These are phyloP conservation scores for Hoplostethus atlanticus DNA, from an alignment of 2,797 vertebrate species.

Conservation along the genomic window DNA sequence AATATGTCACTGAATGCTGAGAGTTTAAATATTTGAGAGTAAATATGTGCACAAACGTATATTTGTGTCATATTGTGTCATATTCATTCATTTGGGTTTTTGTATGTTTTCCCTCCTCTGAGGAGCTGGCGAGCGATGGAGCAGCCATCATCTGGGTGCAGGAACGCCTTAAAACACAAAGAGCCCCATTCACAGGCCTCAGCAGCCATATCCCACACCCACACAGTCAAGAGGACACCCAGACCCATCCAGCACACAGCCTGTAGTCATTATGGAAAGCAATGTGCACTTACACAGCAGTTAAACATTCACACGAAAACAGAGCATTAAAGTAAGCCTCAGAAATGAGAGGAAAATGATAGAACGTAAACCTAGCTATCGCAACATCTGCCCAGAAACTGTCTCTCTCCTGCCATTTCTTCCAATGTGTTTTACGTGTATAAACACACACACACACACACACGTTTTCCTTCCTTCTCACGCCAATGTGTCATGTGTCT, in stretches of 20 bases:
- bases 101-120: conserved; percentile 23
- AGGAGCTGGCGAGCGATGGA: conserved; percentile 49
- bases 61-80: conserved; percentile 39
- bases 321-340: conserved; percentile 10
- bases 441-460: conserved; percentile 11
- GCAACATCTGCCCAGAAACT: conserved; percentile 31
- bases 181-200: conserved; percentile 69
- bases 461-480: conserved; percentile 4
- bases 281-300: conserved; percentile 44
- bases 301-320: conserved; percentile 55
- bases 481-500: conserved; percentile 24
- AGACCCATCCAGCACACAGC: conserved; percentile 60
- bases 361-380: conserved; percentile 23
- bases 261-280: conserved; percentile 65
- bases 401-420: conserved; percentile 37
- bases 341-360: conserved; percentile 12
- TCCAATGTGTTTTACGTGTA: conserved; percentile 28
- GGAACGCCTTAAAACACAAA: conserved; percentile 69
- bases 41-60: neutral
- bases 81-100: conserved; percentile 23
- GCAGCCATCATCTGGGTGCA: conserved; percentile 35
- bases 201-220: conserved; percentile 57
- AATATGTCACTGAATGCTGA: conserved; percentile 9
- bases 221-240: conserved; percentile 62
- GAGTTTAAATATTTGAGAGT: neutral